phyloP scores from a whole-genome alignment of 2,797 vertebrate species.

The Trematocara caparti region DNA sequence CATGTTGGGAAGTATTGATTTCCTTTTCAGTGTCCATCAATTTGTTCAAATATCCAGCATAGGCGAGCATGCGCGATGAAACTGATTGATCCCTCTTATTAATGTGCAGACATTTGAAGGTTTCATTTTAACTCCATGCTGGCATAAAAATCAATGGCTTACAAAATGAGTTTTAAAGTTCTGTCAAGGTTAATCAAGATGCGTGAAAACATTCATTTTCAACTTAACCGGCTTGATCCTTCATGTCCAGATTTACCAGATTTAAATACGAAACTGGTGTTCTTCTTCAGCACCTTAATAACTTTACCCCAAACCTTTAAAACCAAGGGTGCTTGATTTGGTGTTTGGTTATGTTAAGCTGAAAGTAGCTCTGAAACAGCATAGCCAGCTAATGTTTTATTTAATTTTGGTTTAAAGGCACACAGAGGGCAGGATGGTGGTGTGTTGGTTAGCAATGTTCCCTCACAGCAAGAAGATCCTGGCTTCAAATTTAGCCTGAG shows the following conservation, averaged over 20 bases:
- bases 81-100: slow-evolving; percentile 37
- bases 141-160: slow-evolving; percentile 41
- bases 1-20: slow-evolving; percentile 30
- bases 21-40: not conserved
- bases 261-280: not conserved
- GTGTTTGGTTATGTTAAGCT: not conserved
- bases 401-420: not conserved
- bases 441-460: not conserved
- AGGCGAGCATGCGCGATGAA: not conserved
- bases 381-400: not conserved
- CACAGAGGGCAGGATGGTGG: not conserved
- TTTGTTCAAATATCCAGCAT: slow-evolving; percentile 20
- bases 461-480: not conserved
- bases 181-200: slow-evolving; percentile 39
- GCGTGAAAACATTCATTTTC: slow-evolving; percentile 25
- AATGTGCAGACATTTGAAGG: slow-evolving; percentile 32
- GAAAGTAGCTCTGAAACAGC: not conserved
- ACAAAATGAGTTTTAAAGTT: slow-evolving; percentile 39
- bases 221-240: not conserved
- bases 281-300: not conserved
- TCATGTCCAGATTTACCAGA: slow-evolving; percentile 1
- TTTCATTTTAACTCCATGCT: slow-evolving; percentile 39
- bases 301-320: not conserved
- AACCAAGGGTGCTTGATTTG: not conserved
- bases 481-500: not conserved